A percentile compares a stretch with the other conserved stretches of the same genome.
Evolutionary conservation across 2,113 vertebrate genomes (phyloP).

Genomic region (Trichechus manatus): DNA sequence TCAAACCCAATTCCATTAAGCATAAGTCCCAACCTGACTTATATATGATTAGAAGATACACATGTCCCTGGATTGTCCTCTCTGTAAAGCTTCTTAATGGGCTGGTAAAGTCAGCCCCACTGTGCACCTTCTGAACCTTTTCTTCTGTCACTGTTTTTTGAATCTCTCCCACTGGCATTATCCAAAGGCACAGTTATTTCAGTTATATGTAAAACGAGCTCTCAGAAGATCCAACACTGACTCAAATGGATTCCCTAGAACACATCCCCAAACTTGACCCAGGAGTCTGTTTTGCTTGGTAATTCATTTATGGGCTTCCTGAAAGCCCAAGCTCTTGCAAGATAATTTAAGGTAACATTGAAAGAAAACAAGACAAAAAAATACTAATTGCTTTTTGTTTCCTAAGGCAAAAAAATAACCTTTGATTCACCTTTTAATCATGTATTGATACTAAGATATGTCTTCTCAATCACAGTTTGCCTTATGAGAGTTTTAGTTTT

Average conservation of each 20-base stretch:
- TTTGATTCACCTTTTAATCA: constrained; percentile 28
- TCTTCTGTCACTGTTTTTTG: background rate
- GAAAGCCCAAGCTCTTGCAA: constrained; percentile 41
- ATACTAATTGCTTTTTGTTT: constrained; percentile 71
- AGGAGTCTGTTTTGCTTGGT: constrained; percentile 54
- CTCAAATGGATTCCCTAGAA: background rate
- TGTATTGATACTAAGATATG: background rate
- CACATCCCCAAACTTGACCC: constrained; percentile 67
- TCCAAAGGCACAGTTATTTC: constrained; percentile 38
- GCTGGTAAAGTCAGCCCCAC: background rate
- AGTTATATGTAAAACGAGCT: constrained; percentile 8
- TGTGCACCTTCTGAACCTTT: constrained; percentile 11
- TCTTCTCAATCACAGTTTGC: constrained; percentile 49
- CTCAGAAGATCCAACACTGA: constrained; percentile 60
- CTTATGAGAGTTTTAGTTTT: background rate
- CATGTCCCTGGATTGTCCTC: constrained; percentile 64
- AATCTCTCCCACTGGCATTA: background rate
- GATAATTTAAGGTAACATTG: constrained; percentile 63
- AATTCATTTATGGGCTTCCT: constrained; percentile 62
- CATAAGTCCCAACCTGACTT: constrained; percentile 52
- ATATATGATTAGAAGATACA: constrained; percentile 56
- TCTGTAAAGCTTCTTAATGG: background rate
- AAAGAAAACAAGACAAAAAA: constrained; percentile 54
- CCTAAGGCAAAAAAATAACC: constrained; percentile 39
- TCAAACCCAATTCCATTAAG: constrained; percentile 74